A percentile compares a stretch with the other conserved stretches of the same genome.
These are phyloP conservation scores for Anoura caudifer DNA, from an alignment of 2,113 vertebrate species.

Conservation along the genomic window DNA sequence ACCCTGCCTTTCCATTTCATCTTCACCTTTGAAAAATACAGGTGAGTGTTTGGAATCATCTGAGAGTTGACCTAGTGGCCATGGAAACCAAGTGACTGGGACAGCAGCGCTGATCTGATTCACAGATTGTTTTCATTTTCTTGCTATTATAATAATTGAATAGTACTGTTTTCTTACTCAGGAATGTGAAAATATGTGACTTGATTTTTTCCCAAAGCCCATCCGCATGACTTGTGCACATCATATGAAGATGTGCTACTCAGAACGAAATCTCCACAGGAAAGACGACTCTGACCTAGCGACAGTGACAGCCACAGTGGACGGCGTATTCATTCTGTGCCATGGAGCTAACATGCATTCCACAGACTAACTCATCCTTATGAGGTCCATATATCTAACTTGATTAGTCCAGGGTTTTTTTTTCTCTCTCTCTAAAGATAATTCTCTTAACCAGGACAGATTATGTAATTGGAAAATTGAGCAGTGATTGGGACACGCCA, in stretches of 20 bases:
- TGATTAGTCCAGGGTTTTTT: not conserved
- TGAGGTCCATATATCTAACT: not conserved
- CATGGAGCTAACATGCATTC: not conserved
- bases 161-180: not conserved
- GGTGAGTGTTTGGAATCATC: constrained; percentile 44
- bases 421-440: not conserved
- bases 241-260: not conserved
- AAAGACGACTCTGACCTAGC: not conserved
- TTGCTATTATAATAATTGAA: not conserved
- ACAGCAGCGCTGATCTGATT: not conserved
- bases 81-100: not conserved
- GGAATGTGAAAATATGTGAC: not conserved
- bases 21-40: constrained; percentile 20
- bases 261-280: not conserved
- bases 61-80: not conserved
- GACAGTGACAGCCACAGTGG: not conserved
- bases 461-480: not conserved
- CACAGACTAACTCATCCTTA: not conserved
- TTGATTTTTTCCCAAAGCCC: not conserved
- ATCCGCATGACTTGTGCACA: not conserved
- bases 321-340: not conserved
- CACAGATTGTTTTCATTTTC: not conserved
- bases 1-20: constrained; percentile 13
- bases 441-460: not conserved
- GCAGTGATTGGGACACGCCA: not conserved